Evolutionary conservation across 2,888 invertebrate genomes (phyloP), one percentile per base, ranked within the genome.

Genomic region (Periphyllus acericola): DNA sequence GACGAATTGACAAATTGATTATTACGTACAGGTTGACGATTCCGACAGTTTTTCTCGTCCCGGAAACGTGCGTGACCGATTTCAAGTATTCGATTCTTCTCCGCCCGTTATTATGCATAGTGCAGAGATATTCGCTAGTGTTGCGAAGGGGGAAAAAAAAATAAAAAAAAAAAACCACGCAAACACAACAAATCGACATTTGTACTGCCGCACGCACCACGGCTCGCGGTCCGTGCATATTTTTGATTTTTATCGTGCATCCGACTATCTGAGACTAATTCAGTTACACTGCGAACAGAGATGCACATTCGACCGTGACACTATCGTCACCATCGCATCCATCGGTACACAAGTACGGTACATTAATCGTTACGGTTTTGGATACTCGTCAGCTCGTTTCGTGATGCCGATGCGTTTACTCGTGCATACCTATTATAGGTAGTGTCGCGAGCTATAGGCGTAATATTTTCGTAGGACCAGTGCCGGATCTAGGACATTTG

Each of bases 1-100:
- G 55, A 17, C 9, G 9, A 83, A 74, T 68, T 40, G 9, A 60
- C 19, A 36, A 29, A 80, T 83, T 55, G 83, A 83, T 83, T 34
- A 52, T 82, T 72, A 52, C 19, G 29, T 29, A 29, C n/a, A 29
- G 29, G 68, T 68, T 9, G 32, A 8, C 25, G 82, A 52, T 81
- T 71, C 32, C 32, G 32, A 68, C 71, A 72, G 82, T 71, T 52
- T 52, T 68, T 52, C 32, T 32, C 71, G 52, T 82, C 52, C 34
- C 11, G 71, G 52, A 82, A 82, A 52, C 25, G 46, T 34, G 25
- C 68, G 17, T 14, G 32, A 71, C 46, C 71, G 52, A 72, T 52
- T 82, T 52, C 14, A 34, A 66, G 3, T 17, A 34, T 34, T 52
- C 25, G 8, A 34, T 46, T 71, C 32, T 25, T 80, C n/a, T n/a